phyloP scores from a whole-genome alignment of 2,888 invertebrate genomes.

The Thecophora atra region DNA sequence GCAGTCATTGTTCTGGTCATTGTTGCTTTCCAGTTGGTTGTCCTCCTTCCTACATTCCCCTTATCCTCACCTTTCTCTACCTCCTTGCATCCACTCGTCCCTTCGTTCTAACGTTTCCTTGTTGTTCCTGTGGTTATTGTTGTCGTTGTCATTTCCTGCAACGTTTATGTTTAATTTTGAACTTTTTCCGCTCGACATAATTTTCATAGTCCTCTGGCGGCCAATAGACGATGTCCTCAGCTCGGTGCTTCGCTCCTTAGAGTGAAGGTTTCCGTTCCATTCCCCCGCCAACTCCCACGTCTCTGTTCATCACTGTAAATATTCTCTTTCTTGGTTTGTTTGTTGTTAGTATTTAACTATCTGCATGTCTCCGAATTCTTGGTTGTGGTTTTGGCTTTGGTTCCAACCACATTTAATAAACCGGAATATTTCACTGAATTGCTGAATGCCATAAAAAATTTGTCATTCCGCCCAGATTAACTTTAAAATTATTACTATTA shows the following conservation, averaged over 20 bases:
- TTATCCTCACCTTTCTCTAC: no score
- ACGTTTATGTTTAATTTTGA: slow-evolving; percentile 64
- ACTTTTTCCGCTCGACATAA: slow-evolving; percentile 63
- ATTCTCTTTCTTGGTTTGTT: not conserved
- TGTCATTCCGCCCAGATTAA: not conserved
- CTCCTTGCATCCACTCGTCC: no score
- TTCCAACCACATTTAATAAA: slow-evolving; percentile 18
- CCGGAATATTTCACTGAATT: slow-evolving; percentile 18
- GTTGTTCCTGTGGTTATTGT: slow-evolving; percentile 35
- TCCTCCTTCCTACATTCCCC: no score
- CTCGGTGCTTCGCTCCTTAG: not conserved
- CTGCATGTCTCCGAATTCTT: no score
- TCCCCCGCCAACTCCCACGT: not conserved
- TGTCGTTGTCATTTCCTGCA: slow-evolving; percentile 54
- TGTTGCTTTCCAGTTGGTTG: slow-evolving; percentile 2
- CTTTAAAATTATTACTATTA: no score
- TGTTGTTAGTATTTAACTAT: no score
- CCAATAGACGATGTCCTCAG: slow-evolving; percentile 13
- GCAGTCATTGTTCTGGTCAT: slow-evolving; percentile 26
- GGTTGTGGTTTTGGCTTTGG: not conserved
- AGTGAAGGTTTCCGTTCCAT: not conserved
- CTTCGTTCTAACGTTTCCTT: no score
- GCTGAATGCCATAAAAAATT: slow-evolving; percentile 9
- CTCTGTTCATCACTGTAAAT: not conserved
- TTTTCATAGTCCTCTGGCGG: slow-evolving; percentile 55